These are phyloP conservation scores for Baryphthengus martii DNA, from an alignment of 2,113 vertebrate species.

Conservation along the genomic window DNA sequence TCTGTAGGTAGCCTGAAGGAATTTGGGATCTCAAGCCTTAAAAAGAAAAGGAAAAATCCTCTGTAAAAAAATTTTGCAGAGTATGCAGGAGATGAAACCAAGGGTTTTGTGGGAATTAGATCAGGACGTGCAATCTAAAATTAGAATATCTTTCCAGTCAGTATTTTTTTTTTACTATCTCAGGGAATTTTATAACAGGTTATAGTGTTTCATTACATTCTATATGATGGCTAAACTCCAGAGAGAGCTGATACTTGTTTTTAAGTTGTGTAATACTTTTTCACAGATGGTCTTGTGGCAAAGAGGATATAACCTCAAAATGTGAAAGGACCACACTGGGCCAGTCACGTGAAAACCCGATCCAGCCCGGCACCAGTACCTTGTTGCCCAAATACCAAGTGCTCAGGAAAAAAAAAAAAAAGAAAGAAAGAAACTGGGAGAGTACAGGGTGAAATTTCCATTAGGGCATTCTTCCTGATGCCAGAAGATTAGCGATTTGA, in stretches of 20 bases:
- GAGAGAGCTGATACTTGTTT: not conserved
- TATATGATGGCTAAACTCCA: not conserved
- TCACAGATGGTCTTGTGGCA: not conserved
- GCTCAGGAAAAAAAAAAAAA: not conserved
- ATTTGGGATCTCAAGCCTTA: not conserved
- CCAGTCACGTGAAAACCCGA: not conserved
- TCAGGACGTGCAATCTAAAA: not conserved
- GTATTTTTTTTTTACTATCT: not conserved
- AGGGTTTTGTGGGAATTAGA: not conserved
- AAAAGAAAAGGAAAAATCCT: not conserved
- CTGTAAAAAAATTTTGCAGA: not conserved
- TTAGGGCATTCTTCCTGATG: not conserved
- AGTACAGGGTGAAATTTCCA: not conserved
- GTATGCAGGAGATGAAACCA: not conserved
- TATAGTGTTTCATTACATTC: not conserved
- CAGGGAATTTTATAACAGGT: not conserved
- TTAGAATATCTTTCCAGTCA: not conserved
- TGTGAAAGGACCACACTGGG: not conserved
- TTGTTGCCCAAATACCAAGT: not conserved
- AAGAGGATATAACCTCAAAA: not conserved
- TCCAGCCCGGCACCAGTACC: not conserved
- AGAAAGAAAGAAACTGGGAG: not conserved
- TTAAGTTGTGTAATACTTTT: not conserved
- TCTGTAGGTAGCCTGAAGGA: conserved; percentile 23
- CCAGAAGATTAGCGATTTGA: not conserved